Evolutionary conservation across 2,113 vertebrate species (phyloP).

Genomic region (Ceratotherium simum): DNA sequence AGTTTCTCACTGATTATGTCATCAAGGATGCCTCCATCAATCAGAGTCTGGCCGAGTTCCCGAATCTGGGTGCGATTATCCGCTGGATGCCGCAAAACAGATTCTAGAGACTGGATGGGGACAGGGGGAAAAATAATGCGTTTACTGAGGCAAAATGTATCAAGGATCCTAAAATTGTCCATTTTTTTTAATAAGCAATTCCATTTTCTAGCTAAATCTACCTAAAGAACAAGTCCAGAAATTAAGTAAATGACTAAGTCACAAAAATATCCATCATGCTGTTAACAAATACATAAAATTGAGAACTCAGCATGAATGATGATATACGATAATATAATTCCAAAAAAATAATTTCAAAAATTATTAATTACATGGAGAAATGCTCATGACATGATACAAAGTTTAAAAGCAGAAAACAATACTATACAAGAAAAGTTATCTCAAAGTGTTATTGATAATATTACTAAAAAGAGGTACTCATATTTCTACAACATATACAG

Average conservation of each 20-base stretch:
- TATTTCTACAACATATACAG: slow-evolving; percentile 4
- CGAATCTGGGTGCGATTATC: slow-evolving; percentile 99
- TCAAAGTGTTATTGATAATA: not conserved
- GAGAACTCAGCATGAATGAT: not conserved
- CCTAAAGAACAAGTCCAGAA: not conserved
- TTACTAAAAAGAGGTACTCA: not conserved
- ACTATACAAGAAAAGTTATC: not conserved
- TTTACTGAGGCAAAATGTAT: not conserved
- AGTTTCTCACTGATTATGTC: slow-evolving; percentile 98
- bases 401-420: not conserved
- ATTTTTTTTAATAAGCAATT: slow-evolving; percentile 1
- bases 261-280: not conserved
- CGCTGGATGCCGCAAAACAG: slow-evolving; percentile 94
- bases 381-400: not conserved
- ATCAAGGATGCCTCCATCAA: slow-evolving; percentile 98
- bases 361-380: not conserved
- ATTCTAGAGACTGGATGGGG: slow-evolving; percentile 91
- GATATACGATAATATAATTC: not conserved
- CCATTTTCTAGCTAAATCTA: not conserved
- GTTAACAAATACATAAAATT: slow-evolving; percentile 1
- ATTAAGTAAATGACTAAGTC: not conserved
- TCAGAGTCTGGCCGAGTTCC: slow-evolving; percentile 97
- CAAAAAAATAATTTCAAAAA: not conserved
- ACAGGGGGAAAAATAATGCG: not conserved
- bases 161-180: not conserved